phyloP scores from a whole-genome alignment of 2,888 invertebrate species.

The Drosophila multiciliata region DNA sequence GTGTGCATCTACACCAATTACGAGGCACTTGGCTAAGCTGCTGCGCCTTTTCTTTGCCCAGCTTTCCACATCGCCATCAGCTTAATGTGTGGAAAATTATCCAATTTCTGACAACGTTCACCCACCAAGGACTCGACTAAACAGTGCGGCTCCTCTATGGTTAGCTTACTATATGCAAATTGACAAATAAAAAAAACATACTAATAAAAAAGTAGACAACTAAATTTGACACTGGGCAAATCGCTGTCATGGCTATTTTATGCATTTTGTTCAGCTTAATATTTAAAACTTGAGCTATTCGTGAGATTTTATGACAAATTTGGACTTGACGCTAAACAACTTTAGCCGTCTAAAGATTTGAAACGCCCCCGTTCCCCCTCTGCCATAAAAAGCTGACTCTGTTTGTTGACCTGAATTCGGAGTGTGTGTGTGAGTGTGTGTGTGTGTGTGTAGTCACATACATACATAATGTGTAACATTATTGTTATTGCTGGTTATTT shows the following conservation, averaged over 20 bases:
- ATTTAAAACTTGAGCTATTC: constrained; percentile 35
- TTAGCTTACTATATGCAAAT: constrained; percentile 29
- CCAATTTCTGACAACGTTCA: constrained; percentile 12
- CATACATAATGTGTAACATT: constrained; percentile 24
- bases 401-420: constrained; percentile 50
- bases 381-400: constrained; percentile 6
- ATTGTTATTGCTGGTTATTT: constrained; percentile 41
- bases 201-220: constrained; percentile 10
- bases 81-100: constrained; percentile 55
- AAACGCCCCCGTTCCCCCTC: not conserved
- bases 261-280: constrained; percentile 53
- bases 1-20: constrained; percentile 48
- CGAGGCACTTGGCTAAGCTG: constrained; percentile 36
- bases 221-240: constrained; percentile 39
- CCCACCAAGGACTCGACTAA: constrained; percentile 7
- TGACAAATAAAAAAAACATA: not conserved
- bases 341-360: constrained; percentile 20
- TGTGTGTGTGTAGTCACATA: constrained; percentile 4
- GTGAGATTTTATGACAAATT: constrained; percentile 57
- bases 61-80: constrained; percentile 26
- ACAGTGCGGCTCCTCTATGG: constrained; percentile 1
- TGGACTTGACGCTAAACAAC: constrained; percentile 32
- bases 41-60: constrained; percentile 21
- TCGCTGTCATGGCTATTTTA: constrained; percentile 67
- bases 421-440: not conserved